phyloP scores from a whole-genome alignment of 2,113 vertebrate genomes.

The Patagioenas fasciata region DNA sequence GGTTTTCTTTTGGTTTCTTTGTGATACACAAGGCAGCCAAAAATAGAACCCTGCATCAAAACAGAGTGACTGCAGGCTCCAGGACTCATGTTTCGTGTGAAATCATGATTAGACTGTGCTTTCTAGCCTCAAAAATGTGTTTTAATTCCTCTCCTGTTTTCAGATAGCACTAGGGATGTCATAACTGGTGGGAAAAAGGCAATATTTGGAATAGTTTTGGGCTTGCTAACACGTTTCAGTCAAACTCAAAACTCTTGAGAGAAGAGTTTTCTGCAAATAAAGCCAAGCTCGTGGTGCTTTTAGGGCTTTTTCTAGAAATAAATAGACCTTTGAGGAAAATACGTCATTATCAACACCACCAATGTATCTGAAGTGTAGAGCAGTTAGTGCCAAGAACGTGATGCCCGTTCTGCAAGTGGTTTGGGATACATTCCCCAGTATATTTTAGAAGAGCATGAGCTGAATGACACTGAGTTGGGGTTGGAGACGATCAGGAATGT shows the following conservation, averaged over 20 bases:
- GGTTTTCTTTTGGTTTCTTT: not conserved
- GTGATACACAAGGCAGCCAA: not conserved
- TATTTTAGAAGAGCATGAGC: rapidly evolving
- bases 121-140: not conserved
- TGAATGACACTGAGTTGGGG: rapidly evolving
- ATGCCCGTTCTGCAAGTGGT: not conserved
- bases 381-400: rapidly evolving
- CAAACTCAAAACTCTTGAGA: not conserved
- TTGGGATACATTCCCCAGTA: rapidly evolving
- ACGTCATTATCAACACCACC: not conserved
- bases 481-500: not conserved
- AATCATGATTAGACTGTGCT: not conserved
- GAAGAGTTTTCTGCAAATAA: not conserved
- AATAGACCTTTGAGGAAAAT: not conserved
- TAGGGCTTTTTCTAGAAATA: not conserved
- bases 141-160: not conserved
- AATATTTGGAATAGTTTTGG: not conserved
- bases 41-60: not conserved
- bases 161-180: not conserved
- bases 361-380: not conserved
- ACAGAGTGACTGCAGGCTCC: not conserved
- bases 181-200: not conserved
- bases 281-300: not conserved
- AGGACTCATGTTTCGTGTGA: not conserved
- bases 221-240: not conserved